phyloP scores from a whole-genome alignment of 2,113 vertebrate species.

The Toxotes jaculatrix region DNA sequence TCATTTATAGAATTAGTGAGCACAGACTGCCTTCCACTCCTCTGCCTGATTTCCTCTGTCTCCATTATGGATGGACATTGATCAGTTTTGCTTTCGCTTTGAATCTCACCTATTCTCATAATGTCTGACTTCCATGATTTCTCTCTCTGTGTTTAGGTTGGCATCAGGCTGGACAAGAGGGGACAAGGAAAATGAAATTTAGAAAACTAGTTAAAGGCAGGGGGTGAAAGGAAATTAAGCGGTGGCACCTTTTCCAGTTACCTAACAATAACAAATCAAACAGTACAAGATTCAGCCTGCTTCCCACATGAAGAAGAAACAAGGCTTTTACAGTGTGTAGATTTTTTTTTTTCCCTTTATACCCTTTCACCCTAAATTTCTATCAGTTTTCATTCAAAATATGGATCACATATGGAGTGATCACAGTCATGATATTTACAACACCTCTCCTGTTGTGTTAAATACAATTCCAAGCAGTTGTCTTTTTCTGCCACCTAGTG shows the following conservation, averaged over 20 bases:
- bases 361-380: not conserved
- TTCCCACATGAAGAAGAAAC: not conserved
- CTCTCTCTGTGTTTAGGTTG: not conserved
- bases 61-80: slow-evolving; percentile 11
- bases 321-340: not conserved
- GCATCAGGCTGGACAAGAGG: not conserved
- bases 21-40: slow-evolving; percentile 14
- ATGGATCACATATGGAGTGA: too few relatives aligned
- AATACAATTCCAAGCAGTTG: not conserved
- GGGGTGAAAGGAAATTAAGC: not conserved
- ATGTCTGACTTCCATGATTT: not conserved
- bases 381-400: not conserved
- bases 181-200: not conserved
- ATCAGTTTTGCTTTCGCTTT: too few relatives aligned
- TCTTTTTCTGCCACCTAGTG: slow-evolving; percentile 60
- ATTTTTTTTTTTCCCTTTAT: not conserved
- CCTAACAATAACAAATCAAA: not conserved
- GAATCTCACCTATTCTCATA: not conserved
- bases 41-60: slow-evolving; percentile 9
- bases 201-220: not conserved
- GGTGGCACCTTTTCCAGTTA: not conserved
- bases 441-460: not conserved
- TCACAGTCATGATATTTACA: not conserved
- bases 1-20: slow-evolving; percentile 31
- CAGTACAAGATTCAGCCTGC: not conserved